Base-by-base conservation (phyloP, 1,140 invertebrate species). In the Aleiodes sp. region DNA sequence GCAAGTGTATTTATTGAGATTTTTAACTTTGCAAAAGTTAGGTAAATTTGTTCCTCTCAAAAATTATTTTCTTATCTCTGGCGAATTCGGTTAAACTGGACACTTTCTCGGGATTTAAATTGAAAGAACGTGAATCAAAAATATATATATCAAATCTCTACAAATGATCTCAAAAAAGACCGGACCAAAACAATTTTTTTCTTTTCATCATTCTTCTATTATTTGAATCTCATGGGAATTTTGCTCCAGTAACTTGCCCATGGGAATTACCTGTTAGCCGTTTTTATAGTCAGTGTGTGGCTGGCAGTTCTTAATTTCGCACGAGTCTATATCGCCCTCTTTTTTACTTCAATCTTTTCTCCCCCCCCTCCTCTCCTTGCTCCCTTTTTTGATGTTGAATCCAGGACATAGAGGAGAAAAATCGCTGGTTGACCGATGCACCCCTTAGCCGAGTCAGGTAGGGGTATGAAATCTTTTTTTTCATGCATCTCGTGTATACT, bases 211-310 rank as follows among this genome's bases (percentile, higher is more conserved):
- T n/a, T n/a, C n/a, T n/a, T 52, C 46, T 12, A 52, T 52, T 52
- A 52, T 52, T 52, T 21, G 46, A 1, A 52, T 52, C 16, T 52
- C 46, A 52, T 52, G 46, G 46, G 46, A 52, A 52, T 52, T 52
- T 21, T 26, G 46, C 46, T 52, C 46, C 46, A 52, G 4, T 52
- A 52, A 52, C 62, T 65, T 28, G 28, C 62, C 24, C 16, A 65
- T 19, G 43, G 63, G 39, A 29, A 52, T 52, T 33, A 43, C 43
- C 52, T 29, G 39, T 29, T 52, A 56, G 24, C 29, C 43, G 62
- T 52, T 65, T 37, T 46, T 65, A 31, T n/a, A 21, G 16, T 39
- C 28, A 63, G 21, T 52, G n/a, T n/a, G n/a, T n/a, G n/a, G n/a
- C n/a, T 31, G 43, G 29, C 43, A 12, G 26, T 41, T 26, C 43